phyloP scores from a whole-genome alignment of 2,797 vertebrate species.

The Nothura maculosa region DNA sequence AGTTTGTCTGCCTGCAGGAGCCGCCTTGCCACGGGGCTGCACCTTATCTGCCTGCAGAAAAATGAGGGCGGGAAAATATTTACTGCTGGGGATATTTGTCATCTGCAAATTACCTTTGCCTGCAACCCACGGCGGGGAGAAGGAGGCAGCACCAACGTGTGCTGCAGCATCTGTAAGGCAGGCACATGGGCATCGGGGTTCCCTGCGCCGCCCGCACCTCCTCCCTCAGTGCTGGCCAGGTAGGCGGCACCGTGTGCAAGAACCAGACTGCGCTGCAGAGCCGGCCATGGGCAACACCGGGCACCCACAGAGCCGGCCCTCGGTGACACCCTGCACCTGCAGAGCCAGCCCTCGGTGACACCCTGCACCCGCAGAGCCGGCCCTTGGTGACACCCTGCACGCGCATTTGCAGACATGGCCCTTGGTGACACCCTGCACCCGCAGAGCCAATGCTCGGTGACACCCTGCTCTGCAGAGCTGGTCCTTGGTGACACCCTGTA shows the following conservation, averaged over 20 bases:
- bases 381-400: too few relatives aligned
- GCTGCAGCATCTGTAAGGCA: background rate
- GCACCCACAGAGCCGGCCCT: background rate
- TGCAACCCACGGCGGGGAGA: background rate
- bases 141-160: background rate
- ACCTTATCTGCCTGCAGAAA: conserved; percentile 68
- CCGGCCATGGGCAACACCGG: background rate
- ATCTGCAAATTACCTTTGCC: conserved; percentile 67
- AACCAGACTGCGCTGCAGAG: background rate
- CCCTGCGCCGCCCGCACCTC: background rate
- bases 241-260: rapidly evolving
- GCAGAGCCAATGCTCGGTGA: too few relatives aligned
- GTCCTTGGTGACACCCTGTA: background rate
- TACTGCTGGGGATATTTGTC: conserved; percentile 68
- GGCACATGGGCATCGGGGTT: background rate
- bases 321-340: background rate
- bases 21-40: conserved; percentile 43
- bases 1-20: conserved; percentile 66
- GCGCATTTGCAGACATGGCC: too few relatives aligned
- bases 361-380: background rate
- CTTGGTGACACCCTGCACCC: too few relatives aligned
- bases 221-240: background rate
- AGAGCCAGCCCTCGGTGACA: too few relatives aligned
- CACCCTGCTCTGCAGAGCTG: background rate
- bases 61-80: conserved; percentile 66